These are phyloP conservation scores for Latrodectus elegans DNA, from an alignment of 2,888 invertebrate species.

Conservation along the genomic window DNA sequence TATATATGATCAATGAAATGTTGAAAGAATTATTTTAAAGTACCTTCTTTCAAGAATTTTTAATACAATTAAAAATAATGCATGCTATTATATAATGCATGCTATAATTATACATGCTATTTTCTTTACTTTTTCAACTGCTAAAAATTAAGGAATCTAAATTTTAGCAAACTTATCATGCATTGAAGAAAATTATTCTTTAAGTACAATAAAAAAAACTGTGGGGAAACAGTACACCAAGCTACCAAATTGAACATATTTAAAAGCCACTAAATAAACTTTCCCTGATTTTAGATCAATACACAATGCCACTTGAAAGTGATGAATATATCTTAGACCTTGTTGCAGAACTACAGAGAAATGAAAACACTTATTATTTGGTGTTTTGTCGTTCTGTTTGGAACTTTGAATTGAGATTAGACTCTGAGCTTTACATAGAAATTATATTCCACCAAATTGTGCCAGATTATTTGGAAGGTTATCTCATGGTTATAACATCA, in stretches of 20 bases:
- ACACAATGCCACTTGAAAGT: constrained; percentile 94
- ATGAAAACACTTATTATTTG: constrained; percentile 94
- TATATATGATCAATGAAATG: too few relatives aligned
- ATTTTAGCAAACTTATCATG: too few relatives aligned
- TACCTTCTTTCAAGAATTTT: too few relatives aligned
- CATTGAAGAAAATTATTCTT: too few relatives aligned
- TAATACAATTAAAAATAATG: too few relatives aligned
- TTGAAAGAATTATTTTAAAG: too few relatives aligned
- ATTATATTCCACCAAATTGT: constrained; percentile 96
- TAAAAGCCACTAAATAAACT: neutral
- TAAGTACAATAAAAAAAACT: too few relatives aligned
- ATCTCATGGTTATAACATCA: constrained; percentile 86
- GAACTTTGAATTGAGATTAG: constrained; percentile 80
- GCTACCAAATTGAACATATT: neutral
- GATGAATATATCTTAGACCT: constrained; percentile 97
- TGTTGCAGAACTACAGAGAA: constrained; percentile 93
- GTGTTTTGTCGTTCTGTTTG: constrained; percentile 97
- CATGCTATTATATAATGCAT: too few relatives aligned
- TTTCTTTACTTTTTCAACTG: too few relatives aligned
- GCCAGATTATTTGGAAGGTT: constrained; percentile 95
- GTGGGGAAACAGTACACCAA: too few relatives aligned
- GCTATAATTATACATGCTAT: too few relatives aligned
- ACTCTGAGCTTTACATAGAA: constrained; percentile 96
- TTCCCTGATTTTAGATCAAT: constrained; percentile 77
- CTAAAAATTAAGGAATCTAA: too few relatives aligned